Base-by-base conservation (phyloP, 2,888 invertebrate genomes). In the Leucoptera coffeella region DNA sequence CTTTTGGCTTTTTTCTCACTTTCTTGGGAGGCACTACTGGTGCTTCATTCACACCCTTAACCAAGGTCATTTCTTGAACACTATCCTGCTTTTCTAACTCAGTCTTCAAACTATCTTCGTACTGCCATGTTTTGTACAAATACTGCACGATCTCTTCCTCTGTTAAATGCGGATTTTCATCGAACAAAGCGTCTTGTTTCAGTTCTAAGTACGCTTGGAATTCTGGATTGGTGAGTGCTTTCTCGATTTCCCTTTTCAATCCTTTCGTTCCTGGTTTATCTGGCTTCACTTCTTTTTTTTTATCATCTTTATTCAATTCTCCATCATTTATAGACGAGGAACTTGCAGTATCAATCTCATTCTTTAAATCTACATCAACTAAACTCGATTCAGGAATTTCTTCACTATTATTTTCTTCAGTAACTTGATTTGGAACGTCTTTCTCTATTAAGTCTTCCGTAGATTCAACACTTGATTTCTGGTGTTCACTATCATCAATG, bases 171-270 rank as follows among this genome's bases (percentile, higher is more conserved):
- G 75, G 73, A 41, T 74, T 56, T 33, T 73, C 58, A 24, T 72
- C 67, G 26, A 64, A 53, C 8, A 73, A 39, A 12, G 47, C 41
- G 35, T 74, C 71, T 38, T 60, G 62, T 35, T 55, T 59, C 13
- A 64, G 34, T 34, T 72, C 62, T 14, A 65, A 41, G 42, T 71
- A 75, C 35, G 69, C 51, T 9, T 69, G 41, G 31, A 75, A 75
- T 25, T 69, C 61, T 8, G 49, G 43, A 28, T 57, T 9, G 10
- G 52, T 38, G 22, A 45, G 24, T 6, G 38, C 40, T 28, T 44
- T 39, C 21, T 35, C 23, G n/a, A 24, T 36, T 12, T 32, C 22
- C 2, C 6, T 15, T 21, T 5, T 22, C 4, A 7, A 3, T 25
- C 17, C 14, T 15, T 3, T 22, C 5, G 11, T 7, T 15, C 17